Conservation (phyloP, 2,888 invertebrate genomes). For the Hirtodrosophila alboralis region DNA sequence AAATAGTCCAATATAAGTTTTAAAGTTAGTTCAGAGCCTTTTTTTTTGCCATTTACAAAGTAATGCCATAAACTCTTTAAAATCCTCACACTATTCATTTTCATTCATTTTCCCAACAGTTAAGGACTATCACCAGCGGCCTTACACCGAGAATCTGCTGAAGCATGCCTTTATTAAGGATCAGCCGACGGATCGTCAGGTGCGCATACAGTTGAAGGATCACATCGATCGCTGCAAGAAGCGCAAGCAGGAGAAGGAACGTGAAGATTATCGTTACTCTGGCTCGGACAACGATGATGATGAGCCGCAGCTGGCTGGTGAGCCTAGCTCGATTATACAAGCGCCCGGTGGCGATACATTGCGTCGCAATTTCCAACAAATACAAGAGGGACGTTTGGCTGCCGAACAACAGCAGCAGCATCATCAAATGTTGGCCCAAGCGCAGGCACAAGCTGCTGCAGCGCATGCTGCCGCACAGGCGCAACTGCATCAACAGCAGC, state of each 20-base stretch:
- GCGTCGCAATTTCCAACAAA: conserved; percentile 98
- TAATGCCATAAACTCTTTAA: too few species aligned
- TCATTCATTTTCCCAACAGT: conserved; percentile 84
- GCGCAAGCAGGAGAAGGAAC: conserved; percentile 94
- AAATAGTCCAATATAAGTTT: too few species aligned
- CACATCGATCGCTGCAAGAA: conserved; percentile 99
- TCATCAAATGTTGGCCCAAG: conserved; percentile 71
- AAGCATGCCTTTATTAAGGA: conserved; percentile 99
- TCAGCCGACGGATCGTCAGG: conserved; percentile 99
- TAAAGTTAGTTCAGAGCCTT: too few species aligned
- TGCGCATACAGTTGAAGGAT: conserved; percentile 98
- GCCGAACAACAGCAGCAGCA: conserved; percentile 86
- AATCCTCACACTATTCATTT: too few species aligned
- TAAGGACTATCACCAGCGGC: conserved; percentile 99
- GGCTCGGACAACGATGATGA: conserved; percentile 99
- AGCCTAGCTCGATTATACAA: conserved; percentile 96
- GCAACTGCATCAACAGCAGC: conserved; percentile 86
- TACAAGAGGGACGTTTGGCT: conserved; percentile 91
- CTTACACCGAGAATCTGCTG: conserved; percentile 98
- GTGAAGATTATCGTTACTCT: conserved; percentile 93
- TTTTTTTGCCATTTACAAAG: too few species aligned
- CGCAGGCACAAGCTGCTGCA: conserved; percentile 70
- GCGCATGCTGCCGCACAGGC: conserved; percentile 77
- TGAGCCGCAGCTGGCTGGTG: conserved; percentile 94
- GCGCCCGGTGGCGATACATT: conserved; percentile 96